A percentile compares a stretch with the other conserved stretches of the same genome.
phyloP scores from a whole-genome alignment of 2,888 invertebrate genomes.

The Drosophila atroscutellata region DNA sequence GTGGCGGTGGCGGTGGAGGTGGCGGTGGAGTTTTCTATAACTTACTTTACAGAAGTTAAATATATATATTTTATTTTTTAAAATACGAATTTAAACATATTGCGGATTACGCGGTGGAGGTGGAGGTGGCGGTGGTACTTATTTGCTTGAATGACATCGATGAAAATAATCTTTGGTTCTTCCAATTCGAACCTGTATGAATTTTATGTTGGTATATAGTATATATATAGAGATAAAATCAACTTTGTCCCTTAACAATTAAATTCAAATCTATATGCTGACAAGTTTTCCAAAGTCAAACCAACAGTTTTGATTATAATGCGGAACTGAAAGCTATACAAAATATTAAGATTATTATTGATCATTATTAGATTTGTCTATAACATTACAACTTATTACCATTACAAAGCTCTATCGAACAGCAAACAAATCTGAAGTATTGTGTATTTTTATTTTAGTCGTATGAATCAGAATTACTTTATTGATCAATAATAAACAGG shows the following conservation, averaged over 20 bases:
- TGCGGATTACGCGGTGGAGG: too few relatives aligned
- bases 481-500: constrained; percentile 20
- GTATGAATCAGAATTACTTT: constrained; percentile 37
- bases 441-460: background rate
- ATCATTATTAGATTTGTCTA: background rate
- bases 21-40: too few relatives aligned
- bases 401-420: background rate
- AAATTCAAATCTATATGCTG: background rate
- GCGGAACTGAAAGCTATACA: background rate
- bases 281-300: background rate
- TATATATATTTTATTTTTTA: too few relatives aligned
- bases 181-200: background rate
- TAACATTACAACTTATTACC: background rate
- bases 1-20: too few relatives aligned
- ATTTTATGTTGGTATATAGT: background rate
- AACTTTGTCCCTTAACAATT: background rate
- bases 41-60: too few relatives aligned
- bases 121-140: too few relatives aligned
- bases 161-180: background rate
- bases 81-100: too few relatives aligned
- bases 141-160: background rate
- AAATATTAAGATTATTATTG: background rate
- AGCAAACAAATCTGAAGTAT: background rate
- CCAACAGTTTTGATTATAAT: background rate
- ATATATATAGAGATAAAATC: background rate